Percentiles rank a stretch among this genome's conserved stretches.
These are phyloP conservation scores for Microhierax caerulescens DNA, from an alignment of 2,797 vertebrate species.

Conservation along the genomic window DNA sequence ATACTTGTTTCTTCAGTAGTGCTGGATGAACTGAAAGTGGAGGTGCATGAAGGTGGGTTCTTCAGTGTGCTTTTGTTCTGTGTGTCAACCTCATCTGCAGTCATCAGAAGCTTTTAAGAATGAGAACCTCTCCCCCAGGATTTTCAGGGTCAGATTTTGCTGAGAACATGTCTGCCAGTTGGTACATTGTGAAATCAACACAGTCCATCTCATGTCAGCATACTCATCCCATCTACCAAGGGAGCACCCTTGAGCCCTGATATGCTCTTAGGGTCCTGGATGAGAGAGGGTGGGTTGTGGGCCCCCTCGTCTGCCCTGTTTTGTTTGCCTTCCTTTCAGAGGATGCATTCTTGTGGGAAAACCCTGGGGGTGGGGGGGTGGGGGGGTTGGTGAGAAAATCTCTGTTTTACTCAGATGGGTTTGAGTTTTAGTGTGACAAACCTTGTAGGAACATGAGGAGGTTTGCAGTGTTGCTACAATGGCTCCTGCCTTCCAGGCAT, in stretches of 20 bases:
- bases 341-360: not conserved
- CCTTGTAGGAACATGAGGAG: not conserved
- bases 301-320: not conserved
- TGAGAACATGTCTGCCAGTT: not conserved
- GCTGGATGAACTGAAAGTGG: not conserved
- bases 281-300: not conserved
- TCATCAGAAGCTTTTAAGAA: not conserved
- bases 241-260: not conserved
- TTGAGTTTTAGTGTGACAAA: not conserved
- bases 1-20: not conserved
- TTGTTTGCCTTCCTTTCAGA: not conserved
- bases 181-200: not conserved
- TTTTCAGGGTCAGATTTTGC: not conserved
- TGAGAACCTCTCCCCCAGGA: not conserved
- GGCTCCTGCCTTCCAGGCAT: not conserved
- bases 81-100: not conserved
- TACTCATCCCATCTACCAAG: not conserved
- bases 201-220: not conserved
- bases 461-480: not conserved
- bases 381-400: no score
- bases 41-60: not conserved
- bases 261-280: not conserved
- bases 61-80: rapidly evolving
- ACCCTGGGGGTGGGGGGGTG: no score
- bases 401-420: not conserved